Evolutionary conservation across 2,113 vertebrate genomes (phyloP).

Genomic region (Copsychus sechellarum): DNA sequence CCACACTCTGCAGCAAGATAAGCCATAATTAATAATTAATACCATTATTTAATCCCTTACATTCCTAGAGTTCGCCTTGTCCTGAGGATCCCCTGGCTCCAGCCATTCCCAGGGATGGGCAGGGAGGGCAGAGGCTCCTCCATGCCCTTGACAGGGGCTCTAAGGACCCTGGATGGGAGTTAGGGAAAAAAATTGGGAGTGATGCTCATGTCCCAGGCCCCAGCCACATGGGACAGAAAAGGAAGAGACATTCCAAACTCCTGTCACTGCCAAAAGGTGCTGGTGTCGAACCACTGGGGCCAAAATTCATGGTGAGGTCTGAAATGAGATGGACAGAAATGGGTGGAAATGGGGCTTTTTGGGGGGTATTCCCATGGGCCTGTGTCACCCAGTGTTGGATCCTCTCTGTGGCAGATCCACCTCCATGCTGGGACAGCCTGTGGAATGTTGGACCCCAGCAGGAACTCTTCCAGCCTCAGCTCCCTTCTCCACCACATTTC

Average conservation of each 20-base stretch:
- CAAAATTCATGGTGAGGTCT: neutral
- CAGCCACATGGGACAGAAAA: accelerated
- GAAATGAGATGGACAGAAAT: neutral
- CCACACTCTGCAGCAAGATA: slow-evolving; percentile 29
- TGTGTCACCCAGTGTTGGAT: neutral
- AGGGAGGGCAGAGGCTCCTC: neutral
- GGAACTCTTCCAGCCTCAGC: neutral
- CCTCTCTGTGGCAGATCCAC: accelerated
- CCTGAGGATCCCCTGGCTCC: neutral
- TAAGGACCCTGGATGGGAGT: neutral
- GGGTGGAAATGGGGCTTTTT: neutral
- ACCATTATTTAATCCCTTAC: neutral
- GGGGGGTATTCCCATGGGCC: accelerated
- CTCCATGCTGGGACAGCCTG: accelerated
- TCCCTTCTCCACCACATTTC: neutral
- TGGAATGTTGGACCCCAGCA: accelerated
- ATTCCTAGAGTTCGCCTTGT: neutral
- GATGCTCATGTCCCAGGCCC: neutral
- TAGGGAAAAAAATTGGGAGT: neutral
- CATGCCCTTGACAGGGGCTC: accelerated
- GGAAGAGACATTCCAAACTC: neutral
- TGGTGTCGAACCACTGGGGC: accelerated
- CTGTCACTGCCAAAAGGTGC: accelerated
- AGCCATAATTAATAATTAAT: slow-evolving; percentile 51
- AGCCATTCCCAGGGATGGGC: accelerated